A percentile compares a stretch with the other conserved stretches of the same genome.
Evolutionary conservation across 2,888 invertebrate species (phyloP).

Genomic region (Cheilosia vernalis): DNA sequence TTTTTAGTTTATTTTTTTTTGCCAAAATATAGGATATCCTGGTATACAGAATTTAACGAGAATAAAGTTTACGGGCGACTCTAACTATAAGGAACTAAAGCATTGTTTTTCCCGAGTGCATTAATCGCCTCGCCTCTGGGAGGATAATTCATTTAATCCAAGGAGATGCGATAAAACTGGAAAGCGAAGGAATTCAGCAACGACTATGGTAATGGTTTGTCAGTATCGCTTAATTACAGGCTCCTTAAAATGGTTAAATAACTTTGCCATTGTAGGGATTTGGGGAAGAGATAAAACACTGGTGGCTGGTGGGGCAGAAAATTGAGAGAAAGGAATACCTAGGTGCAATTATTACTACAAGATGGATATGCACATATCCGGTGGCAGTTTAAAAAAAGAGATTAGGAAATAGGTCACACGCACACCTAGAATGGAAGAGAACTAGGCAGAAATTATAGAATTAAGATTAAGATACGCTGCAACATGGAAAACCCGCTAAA

Average conservation of each 20-base stretch:
- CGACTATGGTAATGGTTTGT: constrained; percentile 27
- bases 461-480: neutral
- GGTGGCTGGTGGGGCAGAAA: neutral
- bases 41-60: constrained; percentile 13
- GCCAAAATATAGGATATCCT: neutral
- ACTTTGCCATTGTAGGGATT: neutral
- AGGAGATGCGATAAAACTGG: neutral
- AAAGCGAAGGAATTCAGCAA: neutral
- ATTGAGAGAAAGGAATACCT: neutral
- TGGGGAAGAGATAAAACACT: neutral
- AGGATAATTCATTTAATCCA: constrained; percentile 8
- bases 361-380: neutral
- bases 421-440: neutral
- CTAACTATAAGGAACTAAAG: constrained; percentile 26
- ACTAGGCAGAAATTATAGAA: neutral
- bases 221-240: constrained; percentile 19
- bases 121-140: neutral
- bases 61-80: constrained; percentile 32
- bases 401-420: neutral
- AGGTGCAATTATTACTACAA: neutral
- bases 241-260: constrained; percentile 9
- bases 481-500: too few species aligned
- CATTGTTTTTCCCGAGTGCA: constrained; percentile 16
- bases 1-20: neutral
- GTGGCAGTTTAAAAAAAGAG: neutral